phyloP scores from a whole-genome alignment of 1,140 invertebrate species.

The Oryctes rhinoceros region DNA sequence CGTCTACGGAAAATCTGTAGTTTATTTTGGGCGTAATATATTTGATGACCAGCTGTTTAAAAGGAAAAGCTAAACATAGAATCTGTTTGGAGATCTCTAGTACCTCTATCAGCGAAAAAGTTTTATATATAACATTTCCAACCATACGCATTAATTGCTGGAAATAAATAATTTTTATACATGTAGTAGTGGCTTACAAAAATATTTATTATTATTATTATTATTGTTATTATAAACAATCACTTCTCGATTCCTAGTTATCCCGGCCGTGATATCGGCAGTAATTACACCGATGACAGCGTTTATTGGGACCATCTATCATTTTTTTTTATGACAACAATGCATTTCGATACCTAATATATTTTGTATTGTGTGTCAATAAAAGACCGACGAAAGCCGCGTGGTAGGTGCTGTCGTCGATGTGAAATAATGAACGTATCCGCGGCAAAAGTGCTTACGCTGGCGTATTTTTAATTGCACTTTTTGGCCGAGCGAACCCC shows the following conservation, averaged over 20 bases:
- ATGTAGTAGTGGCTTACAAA: too few relatives aligned
- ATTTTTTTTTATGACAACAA: not conserved
- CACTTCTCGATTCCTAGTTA: not conserved
- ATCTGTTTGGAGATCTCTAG: too few relatives aligned
- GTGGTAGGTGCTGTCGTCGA: not conserved
- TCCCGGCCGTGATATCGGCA: not conserved
- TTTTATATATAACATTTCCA: too few relatives aligned
- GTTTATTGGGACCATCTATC: slow-evolving; percentile 2
- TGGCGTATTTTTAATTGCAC: not conserved
- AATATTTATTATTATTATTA: too few relatives aligned
- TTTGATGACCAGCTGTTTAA: too few relatives aligned
- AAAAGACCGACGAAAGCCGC: not conserved
- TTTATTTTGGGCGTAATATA: too few relatives aligned
- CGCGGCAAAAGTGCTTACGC: not conserved
- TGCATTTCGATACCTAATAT: slow-evolving; percentile 1
- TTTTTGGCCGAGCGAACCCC: not conserved
- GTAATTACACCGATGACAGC: slow-evolving; percentile 1
- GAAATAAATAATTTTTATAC: too few relatives aligned
- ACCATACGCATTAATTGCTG: too few relatives aligned
- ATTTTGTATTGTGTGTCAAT: slow-evolving; percentile 21
- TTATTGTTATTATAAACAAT: not conserved
- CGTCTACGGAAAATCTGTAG: too few relatives aligned
- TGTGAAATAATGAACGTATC: not conserved
- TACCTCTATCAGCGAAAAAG: too few relatives aligned
- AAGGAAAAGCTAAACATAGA: too few relatives aligned